Conservation (phyloP, 2,797 vertebrate species). For the Anas acuta region DNA sequence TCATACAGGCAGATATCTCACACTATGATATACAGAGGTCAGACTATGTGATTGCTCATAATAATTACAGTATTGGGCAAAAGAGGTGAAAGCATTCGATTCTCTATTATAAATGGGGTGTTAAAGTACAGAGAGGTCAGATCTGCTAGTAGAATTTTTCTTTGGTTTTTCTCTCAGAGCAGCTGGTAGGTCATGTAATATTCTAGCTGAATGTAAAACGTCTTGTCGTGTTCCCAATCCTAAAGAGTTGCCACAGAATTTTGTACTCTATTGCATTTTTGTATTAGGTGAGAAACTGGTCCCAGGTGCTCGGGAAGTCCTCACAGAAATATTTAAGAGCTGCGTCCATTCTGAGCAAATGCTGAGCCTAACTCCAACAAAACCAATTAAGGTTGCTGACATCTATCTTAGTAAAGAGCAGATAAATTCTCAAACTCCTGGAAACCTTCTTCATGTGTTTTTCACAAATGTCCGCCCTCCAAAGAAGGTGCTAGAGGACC, state of each 20-base stretch:
- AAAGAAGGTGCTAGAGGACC: slow-evolving; percentile 96
- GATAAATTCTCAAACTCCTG: slow-evolving; percentile 94
- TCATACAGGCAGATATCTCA: neutral
- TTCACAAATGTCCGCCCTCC: slow-evolving; percentile 96
- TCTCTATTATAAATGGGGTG: neutral
- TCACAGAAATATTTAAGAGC: slow-evolving; percentile 97
- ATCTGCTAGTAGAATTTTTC: neutral
- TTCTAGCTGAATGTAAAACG: neutral
- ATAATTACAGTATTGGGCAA: neutral
- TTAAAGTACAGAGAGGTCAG: neutral
- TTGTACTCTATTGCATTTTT: neutral
- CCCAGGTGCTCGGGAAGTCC: slow-evolving; percentile 89
- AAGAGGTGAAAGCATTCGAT: neutral
- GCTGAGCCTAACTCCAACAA: slow-evolving; percentile 91
- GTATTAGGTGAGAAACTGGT: slow-evolving; percentile 91
- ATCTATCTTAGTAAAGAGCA: slow-evolving; percentile 99
- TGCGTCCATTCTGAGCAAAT: slow-evolving; percentile 94
- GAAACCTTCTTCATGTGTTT: slow-evolving; percentile 94
- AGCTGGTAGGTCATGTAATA: neutral
- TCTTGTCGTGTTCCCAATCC: neutral
- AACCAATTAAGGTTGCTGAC: slow-evolving; percentile 93
- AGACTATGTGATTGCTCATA: neutral
- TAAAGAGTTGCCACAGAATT: rapidly evolving
- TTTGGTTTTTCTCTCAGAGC: neutral
- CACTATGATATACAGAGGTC: neutral